Evolutionary conservation across 2,113 vertebrate genomes (phyloP), one percentile per base, ranked within the genome.

Genomic region (Carassius carassius): DNA sequence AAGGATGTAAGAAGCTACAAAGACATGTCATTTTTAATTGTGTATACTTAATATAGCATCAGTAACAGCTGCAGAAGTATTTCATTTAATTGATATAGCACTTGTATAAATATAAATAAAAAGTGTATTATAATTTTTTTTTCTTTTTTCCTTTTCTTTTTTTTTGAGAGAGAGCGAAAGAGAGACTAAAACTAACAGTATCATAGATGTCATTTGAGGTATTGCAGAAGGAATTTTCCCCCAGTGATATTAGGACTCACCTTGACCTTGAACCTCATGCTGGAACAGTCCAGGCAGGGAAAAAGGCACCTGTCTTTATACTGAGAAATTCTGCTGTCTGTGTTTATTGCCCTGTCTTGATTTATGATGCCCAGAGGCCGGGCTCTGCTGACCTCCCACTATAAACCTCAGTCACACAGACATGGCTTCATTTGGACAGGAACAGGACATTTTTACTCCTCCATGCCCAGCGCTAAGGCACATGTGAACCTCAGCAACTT

Each of bases 351-450:
- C 83, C 60, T 10, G 56, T 79, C 82, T 86, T 87, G 88, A 90
- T 88, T 86, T 88, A 90, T 88, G 60, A 49, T 67, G 63, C 87
- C 89, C 70, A 60, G 80, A 70, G 54, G 60, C 73, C 58, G 80
- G 51, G 58, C 72, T 62, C 83, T 32, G 37, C 70, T 82, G 84
- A 89, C 86, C 86, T 81, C 84, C 82, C 29, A 78, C 84, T 86
- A 88, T 88, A 88, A 90, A 89, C 89, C 86, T 87, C 86, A 88
- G 81, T 91, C 87, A 89, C 70, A 78, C 70, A 87, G 82, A 83
- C 84, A 88, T 78, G 29, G 78, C 67, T 78, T 87, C 75, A 84
- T 80, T 81, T 79, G 58, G 72, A 84, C 14, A 75, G 58, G 21
- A 54, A 19, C 32, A 75, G 21, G 3, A 76, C 49, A 86, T 70